Evolutionary conservation across 1,140 invertebrate genomes (phyloP), one percentile per base, ranked within the genome.

Genomic region (Gryon sp.): DNA sequence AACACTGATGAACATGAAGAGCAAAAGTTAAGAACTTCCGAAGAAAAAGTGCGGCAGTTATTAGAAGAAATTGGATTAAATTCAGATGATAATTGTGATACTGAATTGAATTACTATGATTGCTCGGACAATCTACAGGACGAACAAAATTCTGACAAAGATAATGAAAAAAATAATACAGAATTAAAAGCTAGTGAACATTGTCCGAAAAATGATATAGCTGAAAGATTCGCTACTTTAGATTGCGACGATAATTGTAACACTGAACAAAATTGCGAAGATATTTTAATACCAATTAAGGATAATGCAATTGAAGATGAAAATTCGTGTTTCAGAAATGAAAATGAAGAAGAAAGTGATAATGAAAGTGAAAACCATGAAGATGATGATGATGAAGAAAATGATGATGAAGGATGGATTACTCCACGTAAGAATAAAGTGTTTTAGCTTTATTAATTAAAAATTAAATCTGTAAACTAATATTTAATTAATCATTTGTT

Each of bases 341-440:
- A 45, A 12, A 90, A 90, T 70, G 88, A 92, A 82, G 92, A 93
- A 78, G 92, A n/a, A n/a, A n/a, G 92, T 79, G 92, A 78, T 65
- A 79, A 74, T 52, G 81, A 85, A 7, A 77, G 86, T 24, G 82
- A 87, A 15, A 84, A 87, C 11, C 83, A 84, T 34, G 93, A 92
- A 7, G 82, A 88, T 9, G 86, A 90, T 1, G 85, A 90, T 78
- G 92, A 93, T 81, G 94, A 94, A 75, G 86, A 82, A 40, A 92
- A 93, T 78, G 92, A 93, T 80, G 94, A 94, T 76, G 86, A 82
- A 41, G 93, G 92, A 16, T 99, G 98, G 97, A 98, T 99, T 43
- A 99, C 96, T 62, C 94, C 96, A 30, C 87, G 90, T 55, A 83
- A 45, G 40, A 41, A 63, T 40, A n/a, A n/a, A n/a, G n/a, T n/a